These are phyloP conservation scores for Hoplodrina ambigua DNA, from an alignment of 2,888 invertebrate genomes.

Conservation along the genomic window DNA sequence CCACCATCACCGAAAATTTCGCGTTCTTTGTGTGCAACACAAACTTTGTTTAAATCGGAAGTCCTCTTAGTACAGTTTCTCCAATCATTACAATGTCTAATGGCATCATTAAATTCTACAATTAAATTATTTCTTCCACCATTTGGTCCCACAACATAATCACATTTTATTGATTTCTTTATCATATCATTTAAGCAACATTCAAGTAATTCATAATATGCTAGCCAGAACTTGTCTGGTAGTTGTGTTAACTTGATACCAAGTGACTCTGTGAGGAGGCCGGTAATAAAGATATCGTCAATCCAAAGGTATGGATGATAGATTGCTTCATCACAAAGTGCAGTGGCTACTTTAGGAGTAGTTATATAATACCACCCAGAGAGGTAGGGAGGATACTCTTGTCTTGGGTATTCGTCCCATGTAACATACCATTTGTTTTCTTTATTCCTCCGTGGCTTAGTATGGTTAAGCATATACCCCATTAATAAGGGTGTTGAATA, in stretches of 20 bases:
- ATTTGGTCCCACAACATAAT: slow-evolving; percentile 94
- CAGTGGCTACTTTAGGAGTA: slow-evolving; percentile 91
- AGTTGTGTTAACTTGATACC: slow-evolving; percentile 91
- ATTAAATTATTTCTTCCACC: slow-evolving; percentile 94
- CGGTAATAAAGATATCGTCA: slow-evolving; percentile 96
- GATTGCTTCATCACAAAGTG: slow-evolving; percentile 89
- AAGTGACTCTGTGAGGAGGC: slow-evolving; percentile 92
- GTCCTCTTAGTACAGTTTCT: slow-evolving; percentile 88
- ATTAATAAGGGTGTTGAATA: slow-evolving; percentile 81
- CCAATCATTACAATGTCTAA: slow-evolving; percentile 89
- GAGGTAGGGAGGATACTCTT: slow-evolving; percentile 93
- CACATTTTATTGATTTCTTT: slow-evolving; percentile 91
- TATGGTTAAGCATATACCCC: slow-evolving; percentile 92
- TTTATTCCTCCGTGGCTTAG: slow-evolving; percentile 91
- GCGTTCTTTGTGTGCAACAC: slow-evolving; percentile 87
- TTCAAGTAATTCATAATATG: slow-evolving; percentile 93
- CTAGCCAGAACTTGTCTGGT: slow-evolving; percentile 91
- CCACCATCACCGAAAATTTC: slow-evolving; percentile 74
- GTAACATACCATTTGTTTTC: slow-evolving; percentile 96
- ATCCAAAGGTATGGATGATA: slow-evolving; percentile 96
- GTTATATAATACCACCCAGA: slow-evolving; percentile 97
- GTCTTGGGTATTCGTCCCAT: slow-evolving; percentile 90
- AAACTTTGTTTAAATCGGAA: slow-evolving; percentile 89
- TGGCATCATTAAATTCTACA: slow-evolving; percentile 91
- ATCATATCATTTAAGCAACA: slow-evolving; percentile 93